A percentile compares a stretch with the other conserved stretches of the same genome.
Evolutionary conservation across 2,113 vertebrate genomes (phyloP).

Genomic region (Aegypius monachus): DNA sequence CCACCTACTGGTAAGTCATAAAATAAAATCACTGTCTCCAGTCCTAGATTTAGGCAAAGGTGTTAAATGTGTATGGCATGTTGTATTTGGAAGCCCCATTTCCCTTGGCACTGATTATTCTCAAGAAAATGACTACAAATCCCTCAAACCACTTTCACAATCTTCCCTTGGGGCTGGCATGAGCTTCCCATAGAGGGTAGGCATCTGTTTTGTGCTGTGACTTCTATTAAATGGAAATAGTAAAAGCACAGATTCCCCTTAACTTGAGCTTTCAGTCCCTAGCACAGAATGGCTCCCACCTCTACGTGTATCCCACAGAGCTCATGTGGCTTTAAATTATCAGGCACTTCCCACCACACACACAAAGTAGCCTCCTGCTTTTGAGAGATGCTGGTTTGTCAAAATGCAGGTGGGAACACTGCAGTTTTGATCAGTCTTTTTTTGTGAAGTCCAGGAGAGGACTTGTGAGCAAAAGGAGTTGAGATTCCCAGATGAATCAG

Average conservation of each 20-base stretch:
- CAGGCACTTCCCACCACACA: accelerated
- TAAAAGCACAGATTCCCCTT: neutral
- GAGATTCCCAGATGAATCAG: neutral
- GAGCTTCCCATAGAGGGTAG: neutral
- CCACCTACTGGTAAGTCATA: neutral
- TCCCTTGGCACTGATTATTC: neutral
- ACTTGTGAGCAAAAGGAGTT: neutral
- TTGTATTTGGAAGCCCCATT: neutral
- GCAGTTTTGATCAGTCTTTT: neutral
- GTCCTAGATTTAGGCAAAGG: neutral
- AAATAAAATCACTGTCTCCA: neutral
- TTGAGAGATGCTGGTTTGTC: neutral
- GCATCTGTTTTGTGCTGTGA: neutral
- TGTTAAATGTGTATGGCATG: accelerated
- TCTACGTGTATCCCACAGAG: neutral
- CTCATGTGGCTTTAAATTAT: neutral
- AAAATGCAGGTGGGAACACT: neutral
- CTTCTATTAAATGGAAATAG: neutral
- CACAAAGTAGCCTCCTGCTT: neutral
- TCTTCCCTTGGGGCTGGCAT: neutral
- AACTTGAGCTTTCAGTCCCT: neutral
- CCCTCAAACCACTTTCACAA: neutral
- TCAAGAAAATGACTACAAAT: neutral
- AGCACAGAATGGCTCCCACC: neutral
- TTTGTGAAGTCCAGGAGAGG: neutral